Evolutionary conservation across 2,113 vertebrate species (phyloP).

Genomic region (Sminthopsis crassicaudata): DNA sequence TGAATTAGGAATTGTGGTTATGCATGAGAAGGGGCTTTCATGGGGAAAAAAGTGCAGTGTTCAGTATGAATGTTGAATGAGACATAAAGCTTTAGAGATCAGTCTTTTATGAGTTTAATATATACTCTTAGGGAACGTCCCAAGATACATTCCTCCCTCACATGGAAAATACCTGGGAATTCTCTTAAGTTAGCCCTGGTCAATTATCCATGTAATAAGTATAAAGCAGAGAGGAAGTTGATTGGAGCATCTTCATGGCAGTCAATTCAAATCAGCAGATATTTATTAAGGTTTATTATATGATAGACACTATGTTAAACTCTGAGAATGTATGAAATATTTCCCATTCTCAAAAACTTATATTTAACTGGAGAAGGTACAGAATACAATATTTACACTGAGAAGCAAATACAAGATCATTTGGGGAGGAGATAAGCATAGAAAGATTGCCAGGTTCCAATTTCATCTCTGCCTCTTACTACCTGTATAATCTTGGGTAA

Average conservation of each 20-base stretch:
- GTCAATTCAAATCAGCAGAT: not conserved
- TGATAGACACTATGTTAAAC: not conserved
- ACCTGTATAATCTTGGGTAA: not conserved
- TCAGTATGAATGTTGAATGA: not conserved
- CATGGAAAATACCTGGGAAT: not conserved
- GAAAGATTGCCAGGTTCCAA: not conserved
- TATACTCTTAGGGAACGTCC: not conserved
- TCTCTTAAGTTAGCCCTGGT: not conserved
- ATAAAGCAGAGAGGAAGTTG: not conserved
- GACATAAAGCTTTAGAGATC: not conserved
- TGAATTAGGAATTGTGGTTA: not conserved
- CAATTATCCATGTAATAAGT: not conserved
- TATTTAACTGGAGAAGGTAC: no score
- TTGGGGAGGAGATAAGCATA: not conserved
- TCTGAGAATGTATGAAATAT: not conserved
- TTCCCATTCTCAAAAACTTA: not conserved
- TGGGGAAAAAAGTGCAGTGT: not conserved
- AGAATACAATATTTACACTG: no score
- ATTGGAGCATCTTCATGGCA: not conserved
- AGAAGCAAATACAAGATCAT: not conserved
- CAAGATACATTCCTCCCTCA: not conserved
- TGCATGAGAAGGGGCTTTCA: conserved; percentile 15
- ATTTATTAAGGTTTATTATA: not conserved
- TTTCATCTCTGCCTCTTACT: not conserved
- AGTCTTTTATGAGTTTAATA: not conserved